These are phyloP conservation scores for Asarcornis scutulata DNA, from an alignment of 2,113 vertebrate species.

Conservation along the genomic window DNA sequence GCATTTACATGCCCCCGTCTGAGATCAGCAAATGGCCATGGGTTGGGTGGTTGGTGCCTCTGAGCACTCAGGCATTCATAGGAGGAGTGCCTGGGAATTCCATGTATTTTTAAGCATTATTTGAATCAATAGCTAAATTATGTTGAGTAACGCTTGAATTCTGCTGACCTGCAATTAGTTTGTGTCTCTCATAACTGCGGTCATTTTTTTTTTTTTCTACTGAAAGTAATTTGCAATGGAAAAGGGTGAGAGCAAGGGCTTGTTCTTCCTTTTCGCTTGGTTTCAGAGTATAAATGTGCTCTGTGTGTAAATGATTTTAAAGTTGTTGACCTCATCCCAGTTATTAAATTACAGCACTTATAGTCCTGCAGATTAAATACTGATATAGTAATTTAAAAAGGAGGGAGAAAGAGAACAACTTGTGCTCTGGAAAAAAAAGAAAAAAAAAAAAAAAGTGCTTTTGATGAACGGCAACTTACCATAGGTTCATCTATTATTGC, in stretches of 20 bases:
- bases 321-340: not conserved
- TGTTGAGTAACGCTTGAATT: not conserved
- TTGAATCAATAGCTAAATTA: not conserved
- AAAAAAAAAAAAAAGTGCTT: not conserved
- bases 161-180: not conserved
- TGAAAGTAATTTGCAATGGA: not conserved
- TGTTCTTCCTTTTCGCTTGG: not conserved
- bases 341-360: not conserved
- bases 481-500: not conserved
- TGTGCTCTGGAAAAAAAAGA: not conserved
- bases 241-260: not conserved
- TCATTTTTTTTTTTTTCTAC: not conserved
- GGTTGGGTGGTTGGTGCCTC: not conserved
- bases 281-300: not conserved
- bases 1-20: not conserved
- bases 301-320: not conserved
- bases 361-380: not conserved
- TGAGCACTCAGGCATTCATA: not conserved
- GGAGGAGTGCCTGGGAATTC: not conserved
- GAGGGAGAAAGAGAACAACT: not conserved
- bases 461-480: not conserved
- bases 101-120: not conserved
- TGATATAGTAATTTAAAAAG: not conserved
- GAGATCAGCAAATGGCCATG: not conserved
- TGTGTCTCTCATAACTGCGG: accelerated